Base-by-base conservation (phyloP, 2,888 invertebrate species). In the Drosophila robusta region DNA sequence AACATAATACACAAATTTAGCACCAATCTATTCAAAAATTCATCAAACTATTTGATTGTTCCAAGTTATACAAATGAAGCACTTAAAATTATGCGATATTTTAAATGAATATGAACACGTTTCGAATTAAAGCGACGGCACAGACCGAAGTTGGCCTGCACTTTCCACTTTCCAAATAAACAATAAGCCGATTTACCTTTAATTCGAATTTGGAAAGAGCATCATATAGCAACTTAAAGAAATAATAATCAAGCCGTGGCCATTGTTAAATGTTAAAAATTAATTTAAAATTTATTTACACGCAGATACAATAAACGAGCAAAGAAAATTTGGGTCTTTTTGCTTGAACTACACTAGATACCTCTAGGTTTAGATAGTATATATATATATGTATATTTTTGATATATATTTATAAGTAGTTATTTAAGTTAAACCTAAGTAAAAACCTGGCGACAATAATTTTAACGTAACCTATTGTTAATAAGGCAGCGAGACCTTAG, bases 11-110 rank as follows among this genome's bases (percentile, higher is more conserved):
- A 85, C 73, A 65, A 75, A 83, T 86, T 90, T 88, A 88, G 90
- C 90, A 90, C 90, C 90, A 90, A 90, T 90, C 84, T 84, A 90
- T 90, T 90, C 90, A 90, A 86, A 87, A 86, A 90, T 87, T 90
- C 82, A 90, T 87, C 80, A 89, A 86, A 89, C 86, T 80, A 88
- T 88, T 87, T 89, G 87, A 90, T 88, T 90, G 90, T 90, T 88
- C 88, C 80, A 83, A 87, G 90, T 87, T 87, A 75, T 87, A 80
- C 85, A 89, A 89, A 84, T 70, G 68, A 85, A 89, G 79, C 82
- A 89, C 87, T 85, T 85, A 87, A 87, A 70, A 54, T 78, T 85
- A 70, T 62, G 47, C 62, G 72, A 75, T 71, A 56, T 77, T 49
- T 72, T 63, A 61, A 69, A 69, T 47, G 54, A 76, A 69, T 87